Evolutionary conservation across 1,140 invertebrate genomes (phyloP).

Genomic region (Calliphora vicina): DNA sequence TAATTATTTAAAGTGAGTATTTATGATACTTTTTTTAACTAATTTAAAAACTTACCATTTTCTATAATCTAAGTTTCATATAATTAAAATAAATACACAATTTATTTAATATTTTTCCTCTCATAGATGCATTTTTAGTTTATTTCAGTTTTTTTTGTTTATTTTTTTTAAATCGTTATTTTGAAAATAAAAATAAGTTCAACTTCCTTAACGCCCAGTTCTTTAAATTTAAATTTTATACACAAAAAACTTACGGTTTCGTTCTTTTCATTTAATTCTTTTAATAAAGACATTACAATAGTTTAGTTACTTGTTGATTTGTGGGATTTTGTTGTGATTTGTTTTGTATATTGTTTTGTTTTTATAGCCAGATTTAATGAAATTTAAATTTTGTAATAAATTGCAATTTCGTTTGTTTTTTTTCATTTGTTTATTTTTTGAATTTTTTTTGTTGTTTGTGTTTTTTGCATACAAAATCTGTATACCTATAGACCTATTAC

Average conservation of each 20-base stretch:
- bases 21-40: no score
- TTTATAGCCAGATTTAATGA: neutral
- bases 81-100: no score
- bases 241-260: neutral
- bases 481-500: neutral
- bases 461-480: conserved; percentile 1
- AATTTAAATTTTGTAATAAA: neutral
- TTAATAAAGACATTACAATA: neutral
- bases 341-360: neutral
- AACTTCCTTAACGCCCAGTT: conserved; percentile 28
- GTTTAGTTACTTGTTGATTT: conserved; percentile 1
- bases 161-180: conserved; percentile 12
- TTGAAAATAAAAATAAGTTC: conserved; percentile 27
- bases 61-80: no score
- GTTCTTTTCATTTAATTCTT: neutral
- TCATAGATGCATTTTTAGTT: neutral
- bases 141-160: conserved; percentile 7
- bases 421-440: conserved; percentile 2
- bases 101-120: neutral
- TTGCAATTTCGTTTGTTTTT: neutral
- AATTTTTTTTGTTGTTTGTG: neutral
- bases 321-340: neutral
- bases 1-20: no score
- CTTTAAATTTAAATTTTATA: conserved; percentile 1
- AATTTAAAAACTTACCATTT: no score